Conservation (phyloP, 2,113 vertebrate genomes). For the Laticauda laticaudata region DNA sequence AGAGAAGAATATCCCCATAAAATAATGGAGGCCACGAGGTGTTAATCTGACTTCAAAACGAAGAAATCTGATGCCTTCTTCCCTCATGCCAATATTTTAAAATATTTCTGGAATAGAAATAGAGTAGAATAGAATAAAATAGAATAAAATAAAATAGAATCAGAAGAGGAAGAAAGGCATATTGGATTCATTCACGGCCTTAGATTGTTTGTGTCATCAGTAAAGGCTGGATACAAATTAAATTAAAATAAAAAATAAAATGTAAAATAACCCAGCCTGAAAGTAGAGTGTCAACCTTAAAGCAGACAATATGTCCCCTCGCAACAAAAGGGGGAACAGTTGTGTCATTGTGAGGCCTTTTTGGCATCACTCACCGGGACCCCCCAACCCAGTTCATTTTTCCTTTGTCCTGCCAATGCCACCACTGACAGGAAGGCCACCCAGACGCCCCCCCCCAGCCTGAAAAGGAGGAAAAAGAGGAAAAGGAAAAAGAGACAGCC, state of each 20-base stretch:
- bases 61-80: background rate
- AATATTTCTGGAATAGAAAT: background rate
- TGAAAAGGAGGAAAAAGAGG: background rate
- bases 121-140: too few relatives aligned
- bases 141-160: too few relatives aligned
- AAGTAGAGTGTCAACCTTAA: background rate
- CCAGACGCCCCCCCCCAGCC: background rate
- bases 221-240: background rate
- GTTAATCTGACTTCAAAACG: background rate
- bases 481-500: background rate
- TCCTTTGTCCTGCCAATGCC: background rate
- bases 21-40: background rate
- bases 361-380: constrained; percentile 72
- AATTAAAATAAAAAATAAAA: background rate
- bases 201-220: background rate
- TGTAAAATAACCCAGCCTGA: background rate
- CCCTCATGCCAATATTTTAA: background rate
- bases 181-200: background rate
- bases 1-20: background rate
- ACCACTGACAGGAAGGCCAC: background rate
- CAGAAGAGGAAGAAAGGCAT: background rate
- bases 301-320: background rate
- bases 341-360: background rate
- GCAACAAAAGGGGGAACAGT: background rate
- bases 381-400: constrained; percentile 89